These are phyloP conservation scores for Gopherus flavomarginatus DNA, from an alignment of 2,113 vertebrate species.

Conservation along the genomic window DNA sequence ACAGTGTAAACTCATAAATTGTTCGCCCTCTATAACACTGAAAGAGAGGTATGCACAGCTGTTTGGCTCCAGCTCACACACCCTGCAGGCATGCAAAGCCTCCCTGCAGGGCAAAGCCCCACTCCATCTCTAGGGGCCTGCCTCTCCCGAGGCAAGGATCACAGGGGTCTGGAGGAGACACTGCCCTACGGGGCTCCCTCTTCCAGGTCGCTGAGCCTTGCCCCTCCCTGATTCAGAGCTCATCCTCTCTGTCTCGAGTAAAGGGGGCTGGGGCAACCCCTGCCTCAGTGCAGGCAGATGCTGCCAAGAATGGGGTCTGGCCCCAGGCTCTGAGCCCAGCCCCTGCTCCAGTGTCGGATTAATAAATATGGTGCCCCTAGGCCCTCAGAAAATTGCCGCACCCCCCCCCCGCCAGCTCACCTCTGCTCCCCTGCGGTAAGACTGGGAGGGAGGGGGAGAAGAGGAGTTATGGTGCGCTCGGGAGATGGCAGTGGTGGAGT, in stretches of 20 bases:
- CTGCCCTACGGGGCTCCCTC: accelerated
- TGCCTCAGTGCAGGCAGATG: not conserved
- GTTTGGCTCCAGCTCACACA: not conserved
- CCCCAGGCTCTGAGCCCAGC: not conserved
- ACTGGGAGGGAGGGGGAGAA: too few species aligned
- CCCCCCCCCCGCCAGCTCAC: too few species aligned
- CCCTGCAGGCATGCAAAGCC: not conserved
- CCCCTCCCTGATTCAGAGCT: not conserved
- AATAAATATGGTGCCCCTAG: too few species aligned
- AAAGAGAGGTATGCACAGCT: too few species aligned
- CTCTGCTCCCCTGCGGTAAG: too few species aligned
- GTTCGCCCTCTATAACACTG: too few species aligned
- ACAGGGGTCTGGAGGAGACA: accelerated
- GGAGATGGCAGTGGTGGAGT: too few species aligned
- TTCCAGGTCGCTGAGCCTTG: accelerated
- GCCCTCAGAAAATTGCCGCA: too few species aligned
- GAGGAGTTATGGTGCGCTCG: too few species aligned
- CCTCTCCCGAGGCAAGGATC: not conserved
- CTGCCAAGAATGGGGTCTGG: accelerated
- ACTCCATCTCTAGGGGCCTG: not conserved
- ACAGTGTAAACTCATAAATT: too few species aligned
- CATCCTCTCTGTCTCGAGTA: not conserved
- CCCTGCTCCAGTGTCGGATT: not conserved
- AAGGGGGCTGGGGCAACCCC: not conserved
- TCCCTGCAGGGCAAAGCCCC: not conserved